phyloP scores from a whole-genome alignment of 1,140 invertebrate species.

The Berghia stephanieae region DNA sequence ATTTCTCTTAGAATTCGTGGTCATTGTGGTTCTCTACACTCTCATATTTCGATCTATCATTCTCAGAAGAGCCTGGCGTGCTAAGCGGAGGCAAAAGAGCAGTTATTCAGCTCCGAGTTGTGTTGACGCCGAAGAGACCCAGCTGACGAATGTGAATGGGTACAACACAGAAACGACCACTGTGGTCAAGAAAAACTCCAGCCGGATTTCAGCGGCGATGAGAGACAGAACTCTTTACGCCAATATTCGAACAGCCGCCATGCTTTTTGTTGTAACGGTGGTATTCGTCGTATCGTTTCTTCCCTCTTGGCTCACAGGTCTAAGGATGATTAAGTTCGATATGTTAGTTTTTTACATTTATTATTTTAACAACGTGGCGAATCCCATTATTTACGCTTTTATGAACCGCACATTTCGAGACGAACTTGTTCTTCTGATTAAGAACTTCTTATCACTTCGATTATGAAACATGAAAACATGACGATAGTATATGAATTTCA shows the following conservation, averaged over 20 bases:
- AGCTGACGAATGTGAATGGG: slow-evolving; percentile 42
- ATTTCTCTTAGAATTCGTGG: slow-evolving; percentile 50
- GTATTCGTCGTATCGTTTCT: slow-evolving; percentile 58
- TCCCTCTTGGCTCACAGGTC: slow-evolving; percentile 56
- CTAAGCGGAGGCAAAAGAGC: slow-evolving; percentile 44
- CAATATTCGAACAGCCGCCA: slow-evolving; percentile 59
- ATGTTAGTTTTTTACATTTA: slow-evolving; percentile 55
- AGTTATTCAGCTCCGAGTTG: slow-evolving; percentile 33
- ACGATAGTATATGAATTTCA: too few relatives aligned
- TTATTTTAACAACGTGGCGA: slow-evolving; percentile 59
- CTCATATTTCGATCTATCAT: slow-evolving; percentile 57
- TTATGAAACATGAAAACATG: too few relatives aligned
- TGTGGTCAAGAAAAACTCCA: background rate
- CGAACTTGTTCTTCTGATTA: slow-evolving; percentile 50
- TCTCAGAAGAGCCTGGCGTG: slow-evolving; percentile 45
- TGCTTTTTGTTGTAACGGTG: slow-evolving; percentile 60
- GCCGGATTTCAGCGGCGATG: slow-evolving; percentile 32
- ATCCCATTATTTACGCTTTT: slow-evolving; percentile 63
- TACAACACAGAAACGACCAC: slow-evolving; percentile 6
- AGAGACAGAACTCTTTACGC: slow-evolving; percentile 48
- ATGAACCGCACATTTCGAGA: slow-evolving; percentile 60
- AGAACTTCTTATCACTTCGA: slow-evolving; percentile 31
- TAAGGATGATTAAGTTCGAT: slow-evolving; percentile 39
- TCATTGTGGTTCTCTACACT: slow-evolving; percentile 54
- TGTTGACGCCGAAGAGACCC: slow-evolving; percentile 36